Base-by-base conservation (phyloP, 2,888 invertebrate species). In the Oxycera nigricornis region DNA sequence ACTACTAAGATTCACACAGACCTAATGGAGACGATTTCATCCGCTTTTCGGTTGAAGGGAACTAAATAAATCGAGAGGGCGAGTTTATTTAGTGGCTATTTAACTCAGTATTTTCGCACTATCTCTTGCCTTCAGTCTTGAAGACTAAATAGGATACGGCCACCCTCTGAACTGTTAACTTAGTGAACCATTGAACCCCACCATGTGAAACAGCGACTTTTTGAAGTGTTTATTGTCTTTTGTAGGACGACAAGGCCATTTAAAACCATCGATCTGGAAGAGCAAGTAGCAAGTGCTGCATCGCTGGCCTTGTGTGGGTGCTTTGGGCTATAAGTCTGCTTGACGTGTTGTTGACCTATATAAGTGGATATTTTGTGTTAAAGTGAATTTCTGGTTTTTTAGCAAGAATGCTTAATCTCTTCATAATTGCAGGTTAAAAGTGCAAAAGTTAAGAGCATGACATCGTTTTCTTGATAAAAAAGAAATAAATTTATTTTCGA, bases 211-310 rank as follows among this genome's bases (percentile, higher is more conserved):
- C 31, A 31, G 61, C 61, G 61, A 61, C 61, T 31, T 61, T 17
- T 61, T 61, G 17, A 61, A 61, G 61, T 61, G 61, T 61, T 61
- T 61, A 61, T 61, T 61, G 31, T 31, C 31, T 61, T 61, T 61
- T 31, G 35, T 61, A 30, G 31, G 61, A 61, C 61, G 61, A 30
- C 61, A 61, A 31, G 30, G 61, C 28, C 28, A 61, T 61, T 61
- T 31, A 20, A 61, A 61, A 31, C 17, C 31, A 61, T 61, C 31
- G 61, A 61, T 61, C 61, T 61, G n/a, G n/a, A n/a, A n/a, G n/a
- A n/a, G n/a, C n/a, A n/a, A 46, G 46, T 14, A 7, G 46, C 14
- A 22, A 4, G 22, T 3, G 52, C 22, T 55, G 22, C 3, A 11
- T 11, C 24, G 11, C 22, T 55, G 52, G 52, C 52, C 52, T 55